Base-by-base conservation (phyloP, 2,888 invertebrate species). In the Cataglyphis rosenhaueri region DNA sequence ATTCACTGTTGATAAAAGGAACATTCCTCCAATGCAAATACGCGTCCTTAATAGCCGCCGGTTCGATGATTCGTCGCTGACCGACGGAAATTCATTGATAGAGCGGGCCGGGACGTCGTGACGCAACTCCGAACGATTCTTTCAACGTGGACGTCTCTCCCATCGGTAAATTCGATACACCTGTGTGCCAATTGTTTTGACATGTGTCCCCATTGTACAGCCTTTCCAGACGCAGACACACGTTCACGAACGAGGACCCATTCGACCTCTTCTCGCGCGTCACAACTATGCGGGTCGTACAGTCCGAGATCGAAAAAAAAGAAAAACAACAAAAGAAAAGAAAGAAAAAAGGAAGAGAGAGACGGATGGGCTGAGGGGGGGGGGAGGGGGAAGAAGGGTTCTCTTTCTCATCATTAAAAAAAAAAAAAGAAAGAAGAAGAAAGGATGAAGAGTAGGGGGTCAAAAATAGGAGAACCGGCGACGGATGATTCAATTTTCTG, bases 121-220 rank as follows among this genome's bases (percentile, higher is more conserved):
- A 89, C 89, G 89, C 87, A 89, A 89, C 81, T 44, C 32, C 74
- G 21, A 21, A 85, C 89, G 89, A 87, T 88, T 90, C 91, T 91
- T 87, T 89, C 81, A 57, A 70, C 70, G 70, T 59, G 86, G 85
- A 68, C 79, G 86, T 84, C 62, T 64, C 83, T 44, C 82, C 86
- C 82, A 75, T 82, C 88, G 86, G 85, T 90, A 90, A 90, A 90
- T 90, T 90, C 90, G 89, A 90, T 90, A 90, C 90, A 94, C 94
- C 94, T 94, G 94, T 93, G 92, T 91, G 90, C 91, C 92, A 91
- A 93, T 94, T 94, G 94, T 94, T 94, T 94, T 93, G 93, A 93
- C 94, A 94, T 93, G 92, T 94, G 94, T 94, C 91, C 88, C 91
- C 89, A 93, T 93, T 93, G 94, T 93, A 18, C 59, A 73, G 81